phyloP scores from a whole-genome alignment of 2,797 vertebrate species.

The Avahi laniger region DNA sequence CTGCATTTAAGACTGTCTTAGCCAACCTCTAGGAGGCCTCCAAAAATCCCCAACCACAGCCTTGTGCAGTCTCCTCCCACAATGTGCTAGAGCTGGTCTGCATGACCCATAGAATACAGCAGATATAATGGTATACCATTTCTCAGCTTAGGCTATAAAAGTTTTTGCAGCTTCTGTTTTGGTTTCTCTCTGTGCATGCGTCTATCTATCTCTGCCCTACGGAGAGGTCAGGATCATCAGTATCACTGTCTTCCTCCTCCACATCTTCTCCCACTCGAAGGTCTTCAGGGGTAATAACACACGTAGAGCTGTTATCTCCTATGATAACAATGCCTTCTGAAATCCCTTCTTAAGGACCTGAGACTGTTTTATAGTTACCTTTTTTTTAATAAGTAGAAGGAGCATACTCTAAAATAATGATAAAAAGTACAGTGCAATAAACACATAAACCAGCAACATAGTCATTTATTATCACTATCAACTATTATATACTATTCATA shows the following conservation, averaged over 20 bases:
- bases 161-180: not conserved
- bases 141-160: not conserved
- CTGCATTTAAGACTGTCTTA: not conserved
- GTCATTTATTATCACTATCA: not conserved
- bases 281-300: not conserved
- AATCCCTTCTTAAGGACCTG: not conserved
- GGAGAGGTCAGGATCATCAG: not conserved
- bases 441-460: not conserved
- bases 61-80: not conserved
- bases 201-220: not conserved
- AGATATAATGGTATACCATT: not conserved
- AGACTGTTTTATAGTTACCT: not conserved
- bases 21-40: not conserved
- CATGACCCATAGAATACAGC: not conserved
- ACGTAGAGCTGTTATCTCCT: not conserved
- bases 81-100: not conserved
- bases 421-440: not conserved
- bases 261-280: not conserved
- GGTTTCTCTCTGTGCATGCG: not conserved
- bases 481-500: not conserved
- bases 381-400: not conserved
- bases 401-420: not conserved
- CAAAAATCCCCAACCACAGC: not conserved
- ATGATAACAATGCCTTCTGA: not conserved
- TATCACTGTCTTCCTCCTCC: not conserved